Percentiles rank a stretch among this genome's conserved stretches.
Conservation (phyloP, 30 jellyfish, hydroid and myxozoan species). For the Mastigias papua region DNA sequence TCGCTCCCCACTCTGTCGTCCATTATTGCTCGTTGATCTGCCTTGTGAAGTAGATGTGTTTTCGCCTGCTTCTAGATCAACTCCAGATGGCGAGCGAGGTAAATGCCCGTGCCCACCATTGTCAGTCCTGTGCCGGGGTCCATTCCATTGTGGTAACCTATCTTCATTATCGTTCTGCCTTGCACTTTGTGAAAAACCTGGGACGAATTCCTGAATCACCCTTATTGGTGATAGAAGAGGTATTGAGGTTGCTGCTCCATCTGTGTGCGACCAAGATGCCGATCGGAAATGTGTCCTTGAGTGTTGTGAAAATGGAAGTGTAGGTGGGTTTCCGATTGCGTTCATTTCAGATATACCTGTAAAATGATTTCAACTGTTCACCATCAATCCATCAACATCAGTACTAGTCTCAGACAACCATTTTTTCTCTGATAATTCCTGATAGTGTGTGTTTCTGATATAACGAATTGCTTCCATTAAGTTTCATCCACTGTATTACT, state of each 20-base stretch:
- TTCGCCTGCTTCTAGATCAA: constrained; percentile 80
- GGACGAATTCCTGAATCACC: constrained; percentile 88
- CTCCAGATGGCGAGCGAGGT: constrained; percentile 78
- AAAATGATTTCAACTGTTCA: background rate
- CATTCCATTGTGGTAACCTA: constrained; percentile 59
- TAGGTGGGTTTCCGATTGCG: constrained; percentile 31
- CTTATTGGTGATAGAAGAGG: constrained; percentile 90
- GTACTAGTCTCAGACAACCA: too few species aligned
- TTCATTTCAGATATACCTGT: constrained; percentile 28
- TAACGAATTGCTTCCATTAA: too few species aligned
- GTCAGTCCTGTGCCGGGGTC: constrained; percentile 47
- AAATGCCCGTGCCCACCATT: constrained; percentile 35
- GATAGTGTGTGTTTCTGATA: too few species aligned
- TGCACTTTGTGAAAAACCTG: constrained; percentile 61
- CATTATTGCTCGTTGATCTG: constrained; percentile 59
- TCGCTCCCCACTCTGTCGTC: constrained; percentile 73
- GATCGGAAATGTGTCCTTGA: constrained; percentile 85
- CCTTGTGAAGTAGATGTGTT: constrained; percentile 41
- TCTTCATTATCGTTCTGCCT: constrained; percentile 50
- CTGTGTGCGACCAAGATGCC: constrained; percentile 90
- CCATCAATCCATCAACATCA: background rate
- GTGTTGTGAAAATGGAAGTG: constrained; percentile 44
- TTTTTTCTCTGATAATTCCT: too few species aligned
- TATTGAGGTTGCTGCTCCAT: constrained; percentile 69
- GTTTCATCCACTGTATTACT: background rate